Conservation (phyloP, 2,797 vertebrate species). For the Allenopithecus nigroviridis region DNA sequence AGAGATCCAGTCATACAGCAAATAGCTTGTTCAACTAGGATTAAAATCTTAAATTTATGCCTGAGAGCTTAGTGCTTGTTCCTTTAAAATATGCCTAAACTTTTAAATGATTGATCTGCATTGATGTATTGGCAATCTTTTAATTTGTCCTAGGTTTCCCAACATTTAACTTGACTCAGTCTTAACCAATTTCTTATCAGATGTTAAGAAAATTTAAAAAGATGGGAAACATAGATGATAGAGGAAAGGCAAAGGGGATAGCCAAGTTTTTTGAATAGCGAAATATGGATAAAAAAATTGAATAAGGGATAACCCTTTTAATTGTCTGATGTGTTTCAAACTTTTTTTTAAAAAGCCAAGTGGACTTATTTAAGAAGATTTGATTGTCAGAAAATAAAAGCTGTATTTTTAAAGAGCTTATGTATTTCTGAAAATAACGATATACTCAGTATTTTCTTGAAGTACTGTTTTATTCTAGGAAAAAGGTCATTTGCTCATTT, state of each 20-base stretch:
- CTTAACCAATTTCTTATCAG: not conserved
- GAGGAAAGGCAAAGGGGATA: not conserved
- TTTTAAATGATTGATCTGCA: not conserved
- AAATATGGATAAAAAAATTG: not conserved
- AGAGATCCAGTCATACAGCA: not conserved
- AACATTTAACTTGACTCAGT: not conserved
- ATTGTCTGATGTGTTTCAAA: not conserved
- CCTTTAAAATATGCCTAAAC: not conserved
- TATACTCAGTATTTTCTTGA: slow-evolving; percentile 32
- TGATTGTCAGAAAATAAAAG: not conserved
- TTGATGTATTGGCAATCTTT: not conserved
- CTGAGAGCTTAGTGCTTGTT: not conserved
- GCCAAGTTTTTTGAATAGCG: not conserved
- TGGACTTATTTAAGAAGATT: not conserved
- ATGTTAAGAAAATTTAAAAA: not conserved
- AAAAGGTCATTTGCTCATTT: not conserved
- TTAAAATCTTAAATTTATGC: not conserved
- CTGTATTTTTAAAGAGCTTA: not conserved
- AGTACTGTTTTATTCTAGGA: not conserved
- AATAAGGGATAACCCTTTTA: not conserved
- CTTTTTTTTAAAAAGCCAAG: not conserved
- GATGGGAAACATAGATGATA: not conserved
- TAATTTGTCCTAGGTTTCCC: not conserved
- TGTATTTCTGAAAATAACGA: slow-evolving; percentile 20
- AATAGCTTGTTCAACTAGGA: not conserved